Conservation (phyloP, 1,140 invertebrate species). For the Sarcophaga peregrina region DNA sequence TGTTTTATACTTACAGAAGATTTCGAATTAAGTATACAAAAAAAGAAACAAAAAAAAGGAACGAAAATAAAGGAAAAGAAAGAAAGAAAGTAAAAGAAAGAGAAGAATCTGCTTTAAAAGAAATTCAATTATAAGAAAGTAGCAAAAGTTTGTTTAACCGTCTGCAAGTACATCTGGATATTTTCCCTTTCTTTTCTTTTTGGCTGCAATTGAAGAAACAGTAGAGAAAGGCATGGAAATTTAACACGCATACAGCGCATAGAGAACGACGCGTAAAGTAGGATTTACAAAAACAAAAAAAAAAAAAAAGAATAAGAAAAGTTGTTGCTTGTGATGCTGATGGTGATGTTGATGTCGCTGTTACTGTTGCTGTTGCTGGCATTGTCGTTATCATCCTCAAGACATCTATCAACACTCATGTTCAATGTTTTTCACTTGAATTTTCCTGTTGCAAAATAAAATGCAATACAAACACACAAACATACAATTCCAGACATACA, state of each 20-base stretch:
- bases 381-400: not conserved
- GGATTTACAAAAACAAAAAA: too few species aligned
- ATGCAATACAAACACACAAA: too few species aligned
- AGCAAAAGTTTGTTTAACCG: slow-evolving; percentile 21
- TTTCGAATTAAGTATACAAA: not conserved
- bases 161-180: slow-evolving; percentile 19
- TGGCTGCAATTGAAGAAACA: not conserved
- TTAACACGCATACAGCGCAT: not conserved
- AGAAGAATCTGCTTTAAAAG: slow-evolving; percentile 2
- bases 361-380: not conserved
- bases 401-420: slow-evolving; percentile 9
- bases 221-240: not conserved
- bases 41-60: not conserved
- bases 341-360: not conserved
- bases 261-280: not conserved
- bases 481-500: too few species aligned
- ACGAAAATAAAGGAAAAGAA: not conserved
- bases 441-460: not conserved
- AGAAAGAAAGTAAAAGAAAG: not conserved
- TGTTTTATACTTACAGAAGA: not conserved
- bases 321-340: too few species aligned
- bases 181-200: not conserved
- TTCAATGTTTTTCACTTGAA: slow-evolving; percentile 1
- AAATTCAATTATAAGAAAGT: slow-evolving; percentile 27
- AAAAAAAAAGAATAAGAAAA: too few species aligned